Evolutionary conservation across 1,140 invertebrate genomes (phyloP).

Genomic region (Sesamia nonagrioides): DNA sequence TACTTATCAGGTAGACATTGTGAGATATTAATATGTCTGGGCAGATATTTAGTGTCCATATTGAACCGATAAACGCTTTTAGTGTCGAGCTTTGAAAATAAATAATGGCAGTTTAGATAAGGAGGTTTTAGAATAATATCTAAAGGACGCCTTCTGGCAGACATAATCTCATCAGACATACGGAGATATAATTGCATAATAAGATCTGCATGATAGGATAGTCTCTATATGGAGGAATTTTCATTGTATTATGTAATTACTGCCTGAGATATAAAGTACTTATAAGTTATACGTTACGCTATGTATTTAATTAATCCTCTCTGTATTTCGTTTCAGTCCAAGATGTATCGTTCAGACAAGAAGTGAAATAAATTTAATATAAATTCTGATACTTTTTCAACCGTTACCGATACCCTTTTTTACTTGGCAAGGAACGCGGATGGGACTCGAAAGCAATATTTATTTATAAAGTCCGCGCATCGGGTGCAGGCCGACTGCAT

Average conservation of each 20-base stretch:
- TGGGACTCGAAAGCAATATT: constrained; percentile 42
- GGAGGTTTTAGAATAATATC: background rate
- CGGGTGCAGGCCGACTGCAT: constrained; percentile 52
- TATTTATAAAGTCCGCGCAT: constrained; percentile 48
- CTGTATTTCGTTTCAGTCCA: constrained; percentile 4
- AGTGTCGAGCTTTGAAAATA: constrained; percentile 17
- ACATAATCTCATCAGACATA: background rate
- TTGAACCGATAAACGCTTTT: constrained; percentile 34
- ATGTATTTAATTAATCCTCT: background rate
- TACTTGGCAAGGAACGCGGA: constrained; percentile 41
- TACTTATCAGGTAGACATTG: constrained; percentile 39
- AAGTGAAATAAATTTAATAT: constrained; percentile 30
- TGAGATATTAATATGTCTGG: constrained; percentile 35
- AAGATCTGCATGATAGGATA: too few species aligned
- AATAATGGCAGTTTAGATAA: constrained; percentile 33
- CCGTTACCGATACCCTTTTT: constrained; percentile 43
- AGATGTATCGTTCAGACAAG: background rate
- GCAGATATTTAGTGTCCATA: constrained; percentile 26
- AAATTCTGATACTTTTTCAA: constrained; percentile 36
- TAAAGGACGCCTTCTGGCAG: too few species aligned
- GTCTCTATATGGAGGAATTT: too few species aligned
- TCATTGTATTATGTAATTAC: background rate
- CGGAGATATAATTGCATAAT: background rate
- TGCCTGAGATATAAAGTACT: background rate
- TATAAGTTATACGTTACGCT: background rate